phyloP scores from a whole-genome alignment of 2,113 vertebrate species.

The Malurus elegans region DNA sequence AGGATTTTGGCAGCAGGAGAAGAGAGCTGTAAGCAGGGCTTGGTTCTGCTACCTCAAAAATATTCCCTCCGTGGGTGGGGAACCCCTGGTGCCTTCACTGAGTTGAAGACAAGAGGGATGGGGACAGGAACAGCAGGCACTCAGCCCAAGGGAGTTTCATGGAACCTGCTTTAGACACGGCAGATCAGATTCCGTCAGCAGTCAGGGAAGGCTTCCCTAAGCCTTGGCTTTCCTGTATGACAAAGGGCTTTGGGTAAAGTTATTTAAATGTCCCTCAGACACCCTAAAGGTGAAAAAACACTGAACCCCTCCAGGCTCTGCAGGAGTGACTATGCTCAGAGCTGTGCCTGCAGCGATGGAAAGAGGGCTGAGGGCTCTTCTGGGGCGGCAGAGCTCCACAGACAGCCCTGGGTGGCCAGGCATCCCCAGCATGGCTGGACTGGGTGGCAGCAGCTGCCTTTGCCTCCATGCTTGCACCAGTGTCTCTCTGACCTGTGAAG shows the following conservation, averaged over 20 bases:
- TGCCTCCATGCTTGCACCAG: neutral
- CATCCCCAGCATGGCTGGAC: neutral
- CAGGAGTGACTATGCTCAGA: fast-evolving
- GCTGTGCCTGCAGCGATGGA: neutral
- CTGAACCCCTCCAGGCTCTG: neutral
- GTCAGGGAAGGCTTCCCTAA: neutral
- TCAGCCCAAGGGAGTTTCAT: neutral
- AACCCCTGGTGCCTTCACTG: neutral
- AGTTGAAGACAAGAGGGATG: neutral
- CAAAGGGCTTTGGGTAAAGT: neutral
- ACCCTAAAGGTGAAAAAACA: neutral
- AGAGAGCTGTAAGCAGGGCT: neutral
- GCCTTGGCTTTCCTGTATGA: neutral
- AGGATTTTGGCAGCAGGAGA: neutral
- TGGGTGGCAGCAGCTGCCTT: neutral
- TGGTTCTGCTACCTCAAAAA: neutral
- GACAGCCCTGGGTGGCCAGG: neutral
- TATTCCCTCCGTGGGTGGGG: neutral
- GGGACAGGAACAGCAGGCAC: neutral
- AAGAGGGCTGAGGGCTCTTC: neutral
- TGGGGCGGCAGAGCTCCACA: neutral
- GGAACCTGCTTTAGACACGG: neutral
- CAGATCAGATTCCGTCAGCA: neutral
- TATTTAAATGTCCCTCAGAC: neutral
- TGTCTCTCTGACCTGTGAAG: neutral